Evolutionary conservation across 2,113 vertebrate species (phyloP), one percentile per base, ranked within the genome.

Genomic region (Oreochromis aureus): DNA sequence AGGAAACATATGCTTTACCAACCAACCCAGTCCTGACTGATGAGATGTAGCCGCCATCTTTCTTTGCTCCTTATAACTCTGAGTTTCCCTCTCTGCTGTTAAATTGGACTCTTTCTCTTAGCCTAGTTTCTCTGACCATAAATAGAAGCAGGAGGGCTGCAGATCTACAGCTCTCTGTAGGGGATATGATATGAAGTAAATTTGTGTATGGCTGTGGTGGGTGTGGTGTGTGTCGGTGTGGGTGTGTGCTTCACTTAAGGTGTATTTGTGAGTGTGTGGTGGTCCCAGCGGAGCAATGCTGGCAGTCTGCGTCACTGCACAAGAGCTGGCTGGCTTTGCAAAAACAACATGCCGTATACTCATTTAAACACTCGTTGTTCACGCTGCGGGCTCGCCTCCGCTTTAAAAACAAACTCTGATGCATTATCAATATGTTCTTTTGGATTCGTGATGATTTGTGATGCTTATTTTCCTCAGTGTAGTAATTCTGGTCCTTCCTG

Each of bases 61-160:
- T 59, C 79, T 81, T 46, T 66, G 32, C 66, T 81, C 54, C 51
- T 86, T 84, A 69, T 85, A 71, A 69, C 69, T 69, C 6, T 86
- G 39, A 73, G 30, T 85, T 58, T 87, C 86, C 61, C 87, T 80
- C 24, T 15, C 81, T 41, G 39, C 66, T 41, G 27, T 86, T 91
- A 91, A 94, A 94, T 79, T 85, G 90, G 92, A 86, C 80, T 54
- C 44, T 89, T 89, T 90, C 93, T 92, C 88, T 85, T 92, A 96
- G 93, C 96, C 96, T 95, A 95, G 93, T 95, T 97, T 95, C 92
- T 86, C 66, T 48, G 86, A 80, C 85, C 95, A 93, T 93, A 96
- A 97, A 97, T 97, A 96, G 96, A 95, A 92, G 8, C 80, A 59
- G 81, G 83, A 91, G 69, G 88, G 82, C 85, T 69, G 27, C 85